phyloP scores from a whole-genome alignment of 2,888 invertebrate species.

The Drosophila leonis region DNA sequence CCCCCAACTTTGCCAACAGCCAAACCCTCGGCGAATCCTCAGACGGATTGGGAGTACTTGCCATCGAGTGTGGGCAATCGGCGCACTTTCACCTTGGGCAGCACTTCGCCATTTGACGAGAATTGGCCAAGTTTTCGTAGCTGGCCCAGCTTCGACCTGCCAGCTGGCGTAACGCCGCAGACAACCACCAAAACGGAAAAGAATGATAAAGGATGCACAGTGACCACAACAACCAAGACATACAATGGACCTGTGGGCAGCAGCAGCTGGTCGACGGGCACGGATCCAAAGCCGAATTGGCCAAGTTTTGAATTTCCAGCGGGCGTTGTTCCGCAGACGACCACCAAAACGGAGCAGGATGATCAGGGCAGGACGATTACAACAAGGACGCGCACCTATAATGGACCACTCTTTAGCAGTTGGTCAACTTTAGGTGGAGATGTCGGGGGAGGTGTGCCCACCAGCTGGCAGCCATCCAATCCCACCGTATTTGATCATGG shows the following conservation, averaged over 20 bases:
- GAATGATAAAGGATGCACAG: conserved; percentile 55
- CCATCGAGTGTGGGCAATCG: conserved; percentile 22
- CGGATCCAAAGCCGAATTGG: conserved; percentile 24
- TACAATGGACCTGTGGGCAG: conserved; percentile 33
- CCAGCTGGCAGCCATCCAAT: conserved; percentile 9
- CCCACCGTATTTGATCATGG: neutral
- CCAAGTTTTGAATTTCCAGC: conserved; percentile 47
- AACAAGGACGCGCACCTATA: conserved; percentile 43
- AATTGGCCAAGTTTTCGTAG: conserved; percentile 37
- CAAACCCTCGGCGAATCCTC: conserved; percentile 30
- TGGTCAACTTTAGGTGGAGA: conserved; percentile 16
- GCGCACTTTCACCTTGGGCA: conserved; percentile 6
- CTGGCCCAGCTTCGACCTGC: conserved; percentile 18
- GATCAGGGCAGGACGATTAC: conserved; percentile 60
- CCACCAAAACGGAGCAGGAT: conserved; percentile 57
- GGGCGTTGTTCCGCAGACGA: conserved; percentile 48
- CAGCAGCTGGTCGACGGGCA: conserved; percentile 3
- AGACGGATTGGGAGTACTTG: conserved; percentile 62
- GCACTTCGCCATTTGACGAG: conserved; percentile 9
- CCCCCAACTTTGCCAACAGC: neutral
- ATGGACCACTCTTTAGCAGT: conserved; percentile 9
- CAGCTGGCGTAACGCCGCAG: conserved; percentile 38
- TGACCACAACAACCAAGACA: conserved; percentile 56
- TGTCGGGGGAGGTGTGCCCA: neutral
- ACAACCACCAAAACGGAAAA: conserved; percentile 45